A percentile compares a stretch with the other conserved stretches of the same genome.
phyloP scores from a whole-genome alignment of 2,888 invertebrate genomes.

The Acleris emargana region DNA sequence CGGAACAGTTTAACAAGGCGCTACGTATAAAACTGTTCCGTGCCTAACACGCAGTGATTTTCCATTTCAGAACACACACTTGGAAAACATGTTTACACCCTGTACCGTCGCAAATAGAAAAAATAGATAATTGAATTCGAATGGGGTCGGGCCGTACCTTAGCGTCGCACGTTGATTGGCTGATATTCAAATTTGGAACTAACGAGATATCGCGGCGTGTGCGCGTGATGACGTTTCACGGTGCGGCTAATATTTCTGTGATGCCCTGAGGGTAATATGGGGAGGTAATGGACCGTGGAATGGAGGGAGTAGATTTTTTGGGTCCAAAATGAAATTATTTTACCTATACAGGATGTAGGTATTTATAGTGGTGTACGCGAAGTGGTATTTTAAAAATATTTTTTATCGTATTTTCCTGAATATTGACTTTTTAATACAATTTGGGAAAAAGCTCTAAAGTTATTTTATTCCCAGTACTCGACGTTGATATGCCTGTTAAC shows the following conservation, averaged over 20 bases:
- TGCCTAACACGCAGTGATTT: too few relatives aligned
- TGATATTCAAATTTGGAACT: conserved; percentile 79
- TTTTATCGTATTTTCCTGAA: too few relatives aligned
- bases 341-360: background rate
- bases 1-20: too few relatives aligned
- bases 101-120: conserved; percentile 48
- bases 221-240: conserved; percentile 69
- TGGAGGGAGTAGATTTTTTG: conserved; percentile 58
- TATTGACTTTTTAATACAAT: too few relatives aligned
- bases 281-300: conserved; percentile 66
- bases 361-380: too few relatives aligned
- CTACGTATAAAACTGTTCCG: too few relatives aligned
- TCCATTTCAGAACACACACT: background rate
- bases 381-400: too few relatives aligned
- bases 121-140: conserved; percentile 65
- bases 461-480: too few relatives aligned
- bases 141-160: conserved; percentile 61
- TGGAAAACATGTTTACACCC: conserved; percentile 47
- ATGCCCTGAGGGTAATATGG: conserved; percentile 59
- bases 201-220: conserved; percentile 71
- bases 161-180: conserved; percentile 76
- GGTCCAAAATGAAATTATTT: conserved; percentile 14
- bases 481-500: too few relatives aligned
- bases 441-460: too few relatives aligned
- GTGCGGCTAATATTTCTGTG: conserved; percentile 76